These are phyloP conservation scores for Apeltes quadracus DNA, from an alignment of 2,113 vertebrate genomes.

Conservation along the genomic window DNA sequence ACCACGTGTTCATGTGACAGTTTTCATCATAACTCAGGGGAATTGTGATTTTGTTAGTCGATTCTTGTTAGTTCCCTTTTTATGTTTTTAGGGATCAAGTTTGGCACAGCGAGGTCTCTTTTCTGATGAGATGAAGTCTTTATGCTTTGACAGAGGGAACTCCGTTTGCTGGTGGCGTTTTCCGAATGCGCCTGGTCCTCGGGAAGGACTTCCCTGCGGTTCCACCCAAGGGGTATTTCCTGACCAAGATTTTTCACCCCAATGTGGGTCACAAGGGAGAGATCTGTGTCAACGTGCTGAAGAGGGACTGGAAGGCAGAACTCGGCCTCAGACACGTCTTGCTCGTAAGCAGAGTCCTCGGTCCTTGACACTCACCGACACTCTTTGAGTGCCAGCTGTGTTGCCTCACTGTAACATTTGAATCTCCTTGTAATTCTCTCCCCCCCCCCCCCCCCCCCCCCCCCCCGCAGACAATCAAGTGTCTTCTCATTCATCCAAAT, in stretches of 20 bases:
- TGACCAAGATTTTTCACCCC: constrained; percentile 95
- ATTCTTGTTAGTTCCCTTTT: constrained; percentile 29
- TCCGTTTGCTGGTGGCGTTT: constrained; percentile 90
- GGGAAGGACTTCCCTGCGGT: constrained; percentile 93
- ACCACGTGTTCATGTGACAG: neutral
- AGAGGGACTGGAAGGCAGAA: constrained; percentile 93
- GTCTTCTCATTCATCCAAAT: constrained; percentile 94
- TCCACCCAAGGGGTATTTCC: constrained; percentile 93
- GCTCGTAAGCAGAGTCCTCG: constrained; percentile 79
- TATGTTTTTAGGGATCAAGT: constrained; percentile 16
- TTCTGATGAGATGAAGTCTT: constrained; percentile 70
- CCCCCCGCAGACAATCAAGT: constrained; percentile 88
- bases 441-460: too few species aligned
- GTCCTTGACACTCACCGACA: neutral
- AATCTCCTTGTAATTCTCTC: neutral
- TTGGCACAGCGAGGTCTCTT: constrained; percentile 20
- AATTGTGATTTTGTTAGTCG: neutral
- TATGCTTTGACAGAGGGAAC: constrained; percentile 86
- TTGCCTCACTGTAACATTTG: neutral
- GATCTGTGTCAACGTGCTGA: constrained; percentile 93
- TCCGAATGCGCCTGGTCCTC: constrained; percentile 92
- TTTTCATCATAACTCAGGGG: neutral
- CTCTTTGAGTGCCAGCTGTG: neutral
- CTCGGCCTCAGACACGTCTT: constrained; percentile 91
- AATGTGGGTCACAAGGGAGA: constrained; percentile 92